These are phyloP conservation scores for Montipora capricornis DNA, from an alignment of 64 coral and sea anemone genomes.

Conservation along the genomic window DNA sequence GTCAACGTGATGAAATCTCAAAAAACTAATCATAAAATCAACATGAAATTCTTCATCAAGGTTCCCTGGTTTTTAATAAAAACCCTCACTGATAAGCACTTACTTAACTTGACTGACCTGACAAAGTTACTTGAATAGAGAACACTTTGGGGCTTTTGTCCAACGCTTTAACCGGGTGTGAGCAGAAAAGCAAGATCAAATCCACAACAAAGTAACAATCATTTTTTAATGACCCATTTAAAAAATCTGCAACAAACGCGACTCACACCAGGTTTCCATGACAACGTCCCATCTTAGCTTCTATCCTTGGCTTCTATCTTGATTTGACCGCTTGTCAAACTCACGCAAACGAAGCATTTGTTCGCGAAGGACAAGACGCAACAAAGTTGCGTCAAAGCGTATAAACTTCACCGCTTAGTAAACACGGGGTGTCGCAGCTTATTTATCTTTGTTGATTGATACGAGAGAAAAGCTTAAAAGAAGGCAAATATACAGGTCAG, in stretches of 20 bases:
- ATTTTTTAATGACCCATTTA: not conserved
- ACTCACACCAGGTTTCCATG: conserved; percentile 14
- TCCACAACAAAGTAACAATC: not conserved
- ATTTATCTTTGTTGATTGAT: no score
- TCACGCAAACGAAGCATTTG: conserved; percentile 15
- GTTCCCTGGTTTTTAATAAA: no score
- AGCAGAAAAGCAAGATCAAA: not conserved
- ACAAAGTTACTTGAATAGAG: no score
- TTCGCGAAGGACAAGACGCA: not conserved
- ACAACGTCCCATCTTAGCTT: not conserved
- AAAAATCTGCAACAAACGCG: conserved; percentile 42
- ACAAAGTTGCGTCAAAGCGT: not conserved
- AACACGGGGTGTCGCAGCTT: not conserved
- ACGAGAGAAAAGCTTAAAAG: no score
- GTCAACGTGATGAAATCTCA: no score
- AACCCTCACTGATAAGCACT: no score
- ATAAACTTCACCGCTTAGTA: not conserved
- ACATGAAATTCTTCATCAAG: no score
- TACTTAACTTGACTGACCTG: no score
- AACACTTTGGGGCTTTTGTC: no score
- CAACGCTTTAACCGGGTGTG: no score
- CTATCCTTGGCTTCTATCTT: not conserved
- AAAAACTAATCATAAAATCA: no score
- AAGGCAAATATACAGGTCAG: no score
- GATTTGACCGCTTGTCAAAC: conserved; percentile 33